These are phyloP conservation scores for Amblyopsis rosae DNA, from an alignment of 2,113 vertebrate species.

Conservation along the genomic window DNA sequence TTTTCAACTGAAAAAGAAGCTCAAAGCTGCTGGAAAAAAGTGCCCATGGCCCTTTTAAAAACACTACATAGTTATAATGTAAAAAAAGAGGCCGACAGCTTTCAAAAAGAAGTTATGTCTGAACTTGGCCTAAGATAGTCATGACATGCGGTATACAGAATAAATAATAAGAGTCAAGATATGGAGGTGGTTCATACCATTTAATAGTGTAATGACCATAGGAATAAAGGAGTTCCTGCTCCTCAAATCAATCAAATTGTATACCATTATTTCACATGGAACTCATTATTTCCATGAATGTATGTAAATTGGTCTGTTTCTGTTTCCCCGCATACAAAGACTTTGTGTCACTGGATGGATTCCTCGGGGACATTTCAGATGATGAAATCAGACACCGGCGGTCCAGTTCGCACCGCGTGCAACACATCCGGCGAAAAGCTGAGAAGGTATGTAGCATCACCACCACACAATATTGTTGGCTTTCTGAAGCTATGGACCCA, in stretches of 20 bases:
- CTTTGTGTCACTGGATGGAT: conserved; percentile 75
- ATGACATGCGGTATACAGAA: no score
- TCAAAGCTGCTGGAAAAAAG: no score
- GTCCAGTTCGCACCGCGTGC: conserved; percentile 67
- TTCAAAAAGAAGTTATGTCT: no score
- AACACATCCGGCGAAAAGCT: conserved; percentile 66
- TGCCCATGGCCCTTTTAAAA: no score
- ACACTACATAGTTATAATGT: no score
- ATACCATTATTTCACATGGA: neutral
- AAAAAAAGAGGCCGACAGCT: no score
- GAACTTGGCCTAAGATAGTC: no score
- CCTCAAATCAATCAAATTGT: neutral
- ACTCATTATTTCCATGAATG: neutral
- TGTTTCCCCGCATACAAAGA: conserved; percentile 33
- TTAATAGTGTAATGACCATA: no score
- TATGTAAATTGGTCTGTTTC: neutral
- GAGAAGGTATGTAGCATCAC: conserved; percentile 70
- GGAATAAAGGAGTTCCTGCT: no score
- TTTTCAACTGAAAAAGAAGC: no score
- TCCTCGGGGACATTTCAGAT: conserved; percentile 74
- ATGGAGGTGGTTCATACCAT: no score
- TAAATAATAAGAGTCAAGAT: no score
- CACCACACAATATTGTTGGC: neutral
- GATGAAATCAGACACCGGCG: conserved; percentile 75
- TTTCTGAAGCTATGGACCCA: neutral